phyloP scores from a whole-genome alignment of 2,888 invertebrate genomes.

The Camponotus fellah region DNA sequence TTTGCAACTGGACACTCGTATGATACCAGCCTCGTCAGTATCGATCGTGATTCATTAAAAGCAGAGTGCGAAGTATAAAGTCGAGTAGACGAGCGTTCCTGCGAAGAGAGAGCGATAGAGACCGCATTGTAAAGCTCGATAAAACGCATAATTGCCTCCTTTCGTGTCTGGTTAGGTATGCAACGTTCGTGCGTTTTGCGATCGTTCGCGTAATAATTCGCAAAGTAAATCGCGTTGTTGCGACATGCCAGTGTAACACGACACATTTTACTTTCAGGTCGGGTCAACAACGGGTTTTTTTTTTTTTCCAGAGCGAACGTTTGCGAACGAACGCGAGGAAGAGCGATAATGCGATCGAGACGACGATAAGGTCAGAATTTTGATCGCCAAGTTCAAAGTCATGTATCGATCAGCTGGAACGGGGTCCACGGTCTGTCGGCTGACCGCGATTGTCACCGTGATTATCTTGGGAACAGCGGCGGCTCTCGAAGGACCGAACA shows the following conservation, averaged over 20 bases:
- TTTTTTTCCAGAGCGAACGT: not conserved
- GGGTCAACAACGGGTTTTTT: not conserved
- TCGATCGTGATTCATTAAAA: constrained; percentile 42
- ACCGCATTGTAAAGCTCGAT: constrained; percentile 16
- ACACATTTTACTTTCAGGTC: constrained; percentile 40
- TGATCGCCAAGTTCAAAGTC: constrained; percentile 6
- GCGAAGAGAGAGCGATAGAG: constrained; percentile 15
- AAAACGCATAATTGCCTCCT: constrained; percentile 25
- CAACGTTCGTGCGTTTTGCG: not conserved
- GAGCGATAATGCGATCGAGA: constrained; percentile 26
- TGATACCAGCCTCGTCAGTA: not conserved
- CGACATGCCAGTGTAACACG: constrained; percentile 19
- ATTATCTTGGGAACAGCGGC: constrained; percentile 33
- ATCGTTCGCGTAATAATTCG: constrained; percentile 1
- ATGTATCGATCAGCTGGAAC: constrained; percentile 46
- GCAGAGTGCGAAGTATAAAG: constrained; percentile 53
- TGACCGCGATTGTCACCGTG: constrained; percentile 42
- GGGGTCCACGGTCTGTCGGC: constrained; percentile 50
- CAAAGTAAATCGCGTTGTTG: constrained; percentile 22
- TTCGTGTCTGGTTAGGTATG: not conserved
- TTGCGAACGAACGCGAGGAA: not conserved
- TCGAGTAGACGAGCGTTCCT: constrained; percentile 48
- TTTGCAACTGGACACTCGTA: not conserved
- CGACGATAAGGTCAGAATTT: constrained; percentile 20
- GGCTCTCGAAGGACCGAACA: constrained; percentile 91